Conservation (phyloP, 2,113 vertebrate species). For the Larimichthys crocea region DNA sequence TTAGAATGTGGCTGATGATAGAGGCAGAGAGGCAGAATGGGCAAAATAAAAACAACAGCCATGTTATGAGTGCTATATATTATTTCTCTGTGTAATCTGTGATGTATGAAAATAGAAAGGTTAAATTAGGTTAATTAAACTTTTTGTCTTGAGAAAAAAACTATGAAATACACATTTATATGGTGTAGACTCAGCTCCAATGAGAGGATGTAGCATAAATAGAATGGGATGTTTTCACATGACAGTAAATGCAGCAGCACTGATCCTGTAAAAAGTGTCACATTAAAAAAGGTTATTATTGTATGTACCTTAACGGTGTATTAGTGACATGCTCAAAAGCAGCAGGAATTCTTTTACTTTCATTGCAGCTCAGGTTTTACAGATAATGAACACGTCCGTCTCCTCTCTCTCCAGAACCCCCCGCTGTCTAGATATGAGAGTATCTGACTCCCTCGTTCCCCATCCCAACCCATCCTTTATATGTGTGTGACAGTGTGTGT, state of each 20-base stretch:
- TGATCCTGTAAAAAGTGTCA: not conserved
- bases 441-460: not conserved
- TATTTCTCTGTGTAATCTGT: not conserved
- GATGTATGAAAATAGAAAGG: too few species aligned
- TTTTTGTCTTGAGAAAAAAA: too few species aligned
- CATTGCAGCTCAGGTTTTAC: not conserved
- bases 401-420: constrained; percentile 1
- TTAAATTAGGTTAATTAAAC: too few species aligned
- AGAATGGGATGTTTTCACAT: not conserved
- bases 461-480: constrained; percentile 19
- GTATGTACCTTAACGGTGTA: not conserved
- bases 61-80: not conserved
- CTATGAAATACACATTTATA: too few species aligned
- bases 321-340: not conserved
- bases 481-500: constrained; percentile 29
- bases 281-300: not conserved
- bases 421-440: constrained; percentile 12
- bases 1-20: not conserved
- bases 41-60: not conserved
- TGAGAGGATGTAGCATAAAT: too few species aligned
- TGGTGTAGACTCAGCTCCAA: too few species aligned
- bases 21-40: not conserved
- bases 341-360: not conserved
- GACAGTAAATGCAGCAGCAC: too few species aligned
- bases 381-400: constrained; percentile 22